These are phyloP conservation scores for Catostylus mosaicus DNA, from an alignment of 30 jellyfish, hydroid and myxozoan genomes.

Conservation along the genomic window DNA sequence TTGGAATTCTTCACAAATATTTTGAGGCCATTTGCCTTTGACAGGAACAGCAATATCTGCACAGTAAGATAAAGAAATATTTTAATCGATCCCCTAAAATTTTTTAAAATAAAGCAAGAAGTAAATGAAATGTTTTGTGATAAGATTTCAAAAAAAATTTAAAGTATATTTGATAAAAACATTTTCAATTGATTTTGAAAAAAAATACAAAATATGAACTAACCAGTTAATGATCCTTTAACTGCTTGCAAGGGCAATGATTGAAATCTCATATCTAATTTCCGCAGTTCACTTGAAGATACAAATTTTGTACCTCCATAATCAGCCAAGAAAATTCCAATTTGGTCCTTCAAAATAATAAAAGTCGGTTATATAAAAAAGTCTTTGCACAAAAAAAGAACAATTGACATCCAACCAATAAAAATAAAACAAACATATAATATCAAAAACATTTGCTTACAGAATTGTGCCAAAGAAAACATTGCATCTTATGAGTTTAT, in stretches of 20 bases:
- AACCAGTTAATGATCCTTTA: constrained; percentile 61
- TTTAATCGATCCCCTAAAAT: not conserved
- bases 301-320: constrained; percentile 27
- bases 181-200: not conserved
- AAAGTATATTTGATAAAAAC: not conserved
- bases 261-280: constrained; percentile 24
- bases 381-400: not conserved
- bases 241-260: constrained; percentile 69
- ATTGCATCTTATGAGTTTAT: too few species aligned
- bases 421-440: too few species aligned
- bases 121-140: not conserved
- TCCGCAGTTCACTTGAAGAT: constrained; percentile 31
- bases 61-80: not conserved
- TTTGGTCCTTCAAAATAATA: constrained; percentile 21
- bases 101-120: not conserved
- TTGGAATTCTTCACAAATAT: constrained; percentile 8
- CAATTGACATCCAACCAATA: too few species aligned
- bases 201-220: not conserved
- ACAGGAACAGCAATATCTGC: constrained; percentile 15
- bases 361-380: too few species aligned
- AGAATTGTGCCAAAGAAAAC: too few species aligned
- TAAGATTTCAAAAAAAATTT: not conserved
- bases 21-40: constrained; percentile 35
- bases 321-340: constrained; percentile 51
- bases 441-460: too few species aligned